phyloP scores from a whole-genome alignment of 1,140 invertebrate genomes.

The Anoplophora glabripennis region DNA sequence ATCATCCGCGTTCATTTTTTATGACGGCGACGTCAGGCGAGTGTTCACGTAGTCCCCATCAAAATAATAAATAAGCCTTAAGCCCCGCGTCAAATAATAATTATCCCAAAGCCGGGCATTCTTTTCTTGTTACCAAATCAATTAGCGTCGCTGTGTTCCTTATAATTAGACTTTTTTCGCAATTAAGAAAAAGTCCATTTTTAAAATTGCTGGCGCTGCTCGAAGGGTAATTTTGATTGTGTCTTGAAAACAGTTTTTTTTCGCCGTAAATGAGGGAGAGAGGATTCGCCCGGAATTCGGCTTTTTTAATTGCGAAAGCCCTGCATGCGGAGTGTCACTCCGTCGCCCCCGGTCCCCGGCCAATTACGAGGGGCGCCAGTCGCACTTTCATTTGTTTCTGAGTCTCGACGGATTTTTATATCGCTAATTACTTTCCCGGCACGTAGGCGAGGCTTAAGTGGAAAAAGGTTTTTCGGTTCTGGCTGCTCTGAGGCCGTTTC shows the following conservation, averaged over 20 bases:
- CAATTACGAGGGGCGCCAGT: constrained; percentile 34
- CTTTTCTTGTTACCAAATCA: constrained; percentile 41
- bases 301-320: constrained; percentile 38
- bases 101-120: constrained; percentile 27
- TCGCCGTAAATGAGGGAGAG: constrained; percentile 19
- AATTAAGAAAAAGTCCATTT: constrained; percentile 43
- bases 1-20: too few relatives aligned
- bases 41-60: constrained; percentile 24
- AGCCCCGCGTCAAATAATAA: constrained; percentile 31
- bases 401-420: constrained; percentile 44
- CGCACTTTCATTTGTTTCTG: constrained; percentile 41
- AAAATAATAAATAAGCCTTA: constrained; percentile 34
- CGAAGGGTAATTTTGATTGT: constrained; percentile 42
- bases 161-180: constrained; percentile 44
- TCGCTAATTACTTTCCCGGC: constrained; percentile 41
- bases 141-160: constrained; percentile 37
- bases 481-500: background rate
- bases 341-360: constrained; percentile 25
- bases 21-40: background rate
- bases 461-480: constrained; percentile 24
- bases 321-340: constrained; percentile 41
- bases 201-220: constrained; percentile 41
- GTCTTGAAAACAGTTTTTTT: constrained; percentile 32
- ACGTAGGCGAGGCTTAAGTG: constrained; percentile 31
- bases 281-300: constrained; percentile 7